A percentile compares a stretch with the other conserved stretches of the same genome.
phyloP scores from a whole-genome alignment of 2,888 invertebrate species.

The Calephelis perditalis region DNA sequence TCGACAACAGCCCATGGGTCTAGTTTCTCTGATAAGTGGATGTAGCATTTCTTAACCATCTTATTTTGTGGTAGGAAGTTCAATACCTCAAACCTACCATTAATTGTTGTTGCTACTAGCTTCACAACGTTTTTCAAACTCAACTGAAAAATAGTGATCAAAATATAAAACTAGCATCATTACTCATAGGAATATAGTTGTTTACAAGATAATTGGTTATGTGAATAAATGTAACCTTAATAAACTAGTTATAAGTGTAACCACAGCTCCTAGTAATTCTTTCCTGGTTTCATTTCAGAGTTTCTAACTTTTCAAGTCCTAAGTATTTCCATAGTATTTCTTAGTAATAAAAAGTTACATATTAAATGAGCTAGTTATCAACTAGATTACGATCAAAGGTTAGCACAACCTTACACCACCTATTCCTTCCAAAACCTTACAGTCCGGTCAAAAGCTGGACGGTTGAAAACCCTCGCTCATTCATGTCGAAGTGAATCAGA shows the following conservation, averaged over 20 bases:
- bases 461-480: no score
- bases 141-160: neutral
- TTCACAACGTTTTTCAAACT: slow-evolving; percentile 26
- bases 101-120: slow-evolving; percentile 33
- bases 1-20: slow-evolving; percentile 40
- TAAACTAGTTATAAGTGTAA: no score
- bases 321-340: no score
- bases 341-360: no score
- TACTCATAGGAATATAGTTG: slow-evolving; percentile 14
- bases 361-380: no score
- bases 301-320: neutral
- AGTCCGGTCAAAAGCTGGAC: no score
- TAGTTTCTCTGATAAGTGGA: slow-evolving; percentile 42
- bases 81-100: slow-evolving; percentile 42
- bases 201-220: neutral
- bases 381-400: no score
- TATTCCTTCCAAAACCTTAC: no score
- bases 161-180: slow-evolving; percentile 6
- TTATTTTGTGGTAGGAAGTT: slow-evolving; percentile 32
- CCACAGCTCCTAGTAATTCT: neutral
- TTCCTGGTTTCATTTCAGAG: slow-evolving; percentile 5
- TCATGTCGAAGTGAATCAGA: no score
- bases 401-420: no score
- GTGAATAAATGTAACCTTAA: no score
- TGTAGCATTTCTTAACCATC: slow-evolving; percentile 35